These are phyloP conservation scores for Dryocosmus kuriphilus DNA, from an alignment of 2,888 invertebrate genomes.

Conservation along the genomic window DNA sequence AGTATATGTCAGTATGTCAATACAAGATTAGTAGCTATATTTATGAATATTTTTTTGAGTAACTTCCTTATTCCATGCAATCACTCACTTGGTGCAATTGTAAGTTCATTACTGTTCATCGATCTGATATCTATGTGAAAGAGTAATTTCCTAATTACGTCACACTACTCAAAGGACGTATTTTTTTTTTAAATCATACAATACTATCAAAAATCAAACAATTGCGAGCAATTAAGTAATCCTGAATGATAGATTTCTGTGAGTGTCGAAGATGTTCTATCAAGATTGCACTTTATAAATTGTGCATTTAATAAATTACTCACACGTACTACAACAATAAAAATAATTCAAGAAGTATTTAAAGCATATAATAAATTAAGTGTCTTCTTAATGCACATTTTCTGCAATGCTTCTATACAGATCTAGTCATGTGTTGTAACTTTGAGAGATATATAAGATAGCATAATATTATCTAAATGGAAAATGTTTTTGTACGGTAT, in stretches of 20 bases:
- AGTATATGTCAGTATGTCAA: not conserved
- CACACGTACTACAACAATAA: not conserved
- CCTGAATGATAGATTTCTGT: constrained; percentile 10
- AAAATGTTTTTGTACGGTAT: not conserved
- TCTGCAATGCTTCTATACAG: not conserved
- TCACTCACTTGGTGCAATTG: not conserved
- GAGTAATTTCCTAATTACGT: constrained; percentile 13
- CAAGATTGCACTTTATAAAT: constrained; percentile 11
- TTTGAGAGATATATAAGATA: constrained; percentile 2
- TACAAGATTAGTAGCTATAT: constrained; percentile 1
- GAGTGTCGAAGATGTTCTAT: not conserved
- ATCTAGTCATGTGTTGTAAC: not conserved
- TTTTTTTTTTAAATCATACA: not conserved
- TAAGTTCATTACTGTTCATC: not conserved
- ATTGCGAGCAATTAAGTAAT: constrained; percentile 17
- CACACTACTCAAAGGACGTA: not conserved
- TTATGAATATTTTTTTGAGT: not conserved
- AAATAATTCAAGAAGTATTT: constrained; percentile 5
- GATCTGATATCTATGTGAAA: constrained; percentile 19
- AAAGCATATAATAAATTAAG: not conserved
- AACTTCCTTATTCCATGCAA: constrained; percentile 17
- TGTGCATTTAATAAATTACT: constrained; percentile 3
- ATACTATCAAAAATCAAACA: constrained; percentile 11
- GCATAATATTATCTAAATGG: not conserved
- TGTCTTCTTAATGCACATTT: not conserved